phyloP scores from a whole-genome alignment of 2,888 invertebrate species.

The Metellina segmentata region DNA sequence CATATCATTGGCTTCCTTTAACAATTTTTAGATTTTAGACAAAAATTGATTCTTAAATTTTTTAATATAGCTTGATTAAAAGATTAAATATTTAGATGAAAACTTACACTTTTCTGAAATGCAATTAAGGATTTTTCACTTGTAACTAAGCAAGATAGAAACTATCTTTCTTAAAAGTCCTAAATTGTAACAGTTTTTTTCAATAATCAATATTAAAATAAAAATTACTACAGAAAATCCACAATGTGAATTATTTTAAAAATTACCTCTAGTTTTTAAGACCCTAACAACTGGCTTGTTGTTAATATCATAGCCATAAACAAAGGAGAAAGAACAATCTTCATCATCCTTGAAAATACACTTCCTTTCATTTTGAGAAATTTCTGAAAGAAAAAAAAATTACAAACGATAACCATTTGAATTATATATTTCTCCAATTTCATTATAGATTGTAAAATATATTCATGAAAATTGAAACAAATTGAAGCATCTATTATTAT shows the following conservation, averaged over 20 bases:
- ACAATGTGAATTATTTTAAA: not conserved
- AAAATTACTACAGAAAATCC: not conserved
- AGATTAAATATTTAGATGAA: no score
- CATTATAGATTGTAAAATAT: no score
- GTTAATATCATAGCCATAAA: slow-evolving; percentile 86
- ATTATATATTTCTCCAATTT: not conserved
- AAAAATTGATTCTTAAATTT: no score
- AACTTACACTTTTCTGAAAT: no score
- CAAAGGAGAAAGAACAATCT: slow-evolving; percentile 93
- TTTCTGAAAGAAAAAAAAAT: slow-evolving; percentile 41
- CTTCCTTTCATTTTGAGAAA: slow-evolving; percentile 66
- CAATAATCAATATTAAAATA: not conserved
- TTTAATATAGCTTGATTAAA: no score
- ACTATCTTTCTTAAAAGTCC: not conserved
- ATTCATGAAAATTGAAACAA: no score
- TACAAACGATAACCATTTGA: not conserved
- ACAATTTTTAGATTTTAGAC: no score
- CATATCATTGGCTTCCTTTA: no score
- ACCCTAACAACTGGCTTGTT: slow-evolving; percentile 78
- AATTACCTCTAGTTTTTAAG: slow-evolving; percentile 58
- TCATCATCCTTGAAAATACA: slow-evolving; percentile 85
- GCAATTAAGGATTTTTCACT: no score
- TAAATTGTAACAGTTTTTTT: not conserved
- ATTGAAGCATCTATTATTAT: no score
- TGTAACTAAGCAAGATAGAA: not conserved